These are phyloP conservation scores for Peromyscus leucopus DNA, from an alignment of 2,113 vertebrate genomes.

Conservation along the genomic window DNA sequence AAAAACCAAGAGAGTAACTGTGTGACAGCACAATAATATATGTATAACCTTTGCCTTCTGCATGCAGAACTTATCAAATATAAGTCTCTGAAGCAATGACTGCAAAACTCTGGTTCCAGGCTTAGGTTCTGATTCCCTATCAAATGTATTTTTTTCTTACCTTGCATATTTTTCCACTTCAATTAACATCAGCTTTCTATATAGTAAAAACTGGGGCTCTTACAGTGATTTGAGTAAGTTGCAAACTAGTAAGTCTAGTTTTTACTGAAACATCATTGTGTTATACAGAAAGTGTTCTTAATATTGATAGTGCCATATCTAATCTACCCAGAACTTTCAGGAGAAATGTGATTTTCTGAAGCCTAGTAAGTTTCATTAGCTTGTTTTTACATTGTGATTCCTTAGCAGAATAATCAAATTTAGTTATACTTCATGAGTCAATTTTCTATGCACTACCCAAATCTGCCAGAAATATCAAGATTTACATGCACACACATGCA, in stretches of 20 bases:
- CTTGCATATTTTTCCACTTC: background rate
- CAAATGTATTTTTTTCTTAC: background rate
- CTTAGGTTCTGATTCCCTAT: background rate
- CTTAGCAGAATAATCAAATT: background rate
- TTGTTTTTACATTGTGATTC: background rate
- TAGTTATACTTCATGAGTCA: background rate
- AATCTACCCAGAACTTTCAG: background rate
- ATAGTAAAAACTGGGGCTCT: background rate
- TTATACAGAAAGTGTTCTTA: background rate
- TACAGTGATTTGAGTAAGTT: slow-evolving; percentile 21
- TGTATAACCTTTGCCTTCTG: background rate
- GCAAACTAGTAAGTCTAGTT: background rate
- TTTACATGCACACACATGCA: background rate
- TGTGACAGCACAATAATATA: background rate
- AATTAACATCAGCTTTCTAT: background rate
- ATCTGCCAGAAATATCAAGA: background rate
- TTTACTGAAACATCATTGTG: background rate
- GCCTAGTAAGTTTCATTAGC: background rate
- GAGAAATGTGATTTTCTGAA: background rate
- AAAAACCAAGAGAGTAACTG: background rate
- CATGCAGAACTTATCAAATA: background rate
- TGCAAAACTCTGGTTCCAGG: background rate
- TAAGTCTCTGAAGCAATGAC: background rate
- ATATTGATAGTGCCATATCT: background rate
- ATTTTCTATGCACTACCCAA: slow-evolving; percentile 14